Percentiles rank a stretch among this genome's conserved stretches.
Conservation (phyloP, 2,113 vertebrate genomes). For the Lycocorax pyrrhopterus region DNA sequence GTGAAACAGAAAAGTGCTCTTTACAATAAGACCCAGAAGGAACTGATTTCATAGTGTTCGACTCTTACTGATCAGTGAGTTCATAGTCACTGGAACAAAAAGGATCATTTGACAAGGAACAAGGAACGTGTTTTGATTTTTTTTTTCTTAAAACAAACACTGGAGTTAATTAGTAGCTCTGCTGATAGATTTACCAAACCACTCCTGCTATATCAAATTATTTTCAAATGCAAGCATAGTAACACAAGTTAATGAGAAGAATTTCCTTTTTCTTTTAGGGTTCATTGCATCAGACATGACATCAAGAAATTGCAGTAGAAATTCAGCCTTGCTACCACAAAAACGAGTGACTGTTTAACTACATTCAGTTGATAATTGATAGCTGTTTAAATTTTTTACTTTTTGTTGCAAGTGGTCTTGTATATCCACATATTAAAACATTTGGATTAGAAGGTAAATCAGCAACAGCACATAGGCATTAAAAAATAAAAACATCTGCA, state of each 20-base stretch:
- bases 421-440: slow-evolving; percentile 77
- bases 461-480: slow-evolving; percentile 74
- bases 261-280: slow-evolving; percentile 33
- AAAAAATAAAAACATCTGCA: slow-evolving; percentile 76
- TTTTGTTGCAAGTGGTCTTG: slow-evolving; percentile 73
- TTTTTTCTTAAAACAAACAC: background rate
- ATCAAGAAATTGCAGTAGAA: slow-evolving; percentile 79
- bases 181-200: background rate
- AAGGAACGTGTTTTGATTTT: background rate
- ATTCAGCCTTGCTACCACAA: slow-evolving; percentile 77
- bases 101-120: background rate
- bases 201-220: background rate
- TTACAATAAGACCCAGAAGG: background rate
- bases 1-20: background rate
- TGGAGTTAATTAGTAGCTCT: background rate
- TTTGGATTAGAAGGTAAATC: slow-evolving; percentile 75
- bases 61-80: background rate
- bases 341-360: slow-evolving; percentile 77
- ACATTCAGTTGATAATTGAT: slow-evolving; percentile 66
- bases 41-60: background rate
- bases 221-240: background rate
- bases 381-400: slow-evolving; percentile 73
- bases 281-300: slow-evolving; percentile 81
- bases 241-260: background rate
- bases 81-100: background rate